Percentiles rank a stretch among this genome's conserved stretches.
Conservation (phyloP, 2,797 vertebrate species). For the Enteromius paludinosus region DNA sequence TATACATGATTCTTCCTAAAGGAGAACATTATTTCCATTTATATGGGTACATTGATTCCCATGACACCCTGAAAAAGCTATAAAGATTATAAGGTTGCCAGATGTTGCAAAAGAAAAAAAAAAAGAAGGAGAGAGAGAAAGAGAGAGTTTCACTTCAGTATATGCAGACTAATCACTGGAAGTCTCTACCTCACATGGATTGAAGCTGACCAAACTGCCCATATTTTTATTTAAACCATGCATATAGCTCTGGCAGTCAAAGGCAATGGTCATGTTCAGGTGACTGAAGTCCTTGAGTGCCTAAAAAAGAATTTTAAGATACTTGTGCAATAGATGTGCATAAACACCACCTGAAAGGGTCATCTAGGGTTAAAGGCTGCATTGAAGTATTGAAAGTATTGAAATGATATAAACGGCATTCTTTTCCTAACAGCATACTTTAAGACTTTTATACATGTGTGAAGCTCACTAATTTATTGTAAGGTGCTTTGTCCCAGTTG, state of each 20-base stretch:
- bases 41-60: slow-evolving; percentile 40
- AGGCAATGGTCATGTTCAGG: slow-evolving; percentile 4
- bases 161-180: slow-evolving; percentile 65
- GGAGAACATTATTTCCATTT: too few species aligned
- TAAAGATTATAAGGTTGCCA: slow-evolving; percentile 40
- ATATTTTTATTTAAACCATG: slow-evolving; percentile 62
- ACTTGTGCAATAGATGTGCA: too few species aligned
- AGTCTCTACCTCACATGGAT: slow-evolving; percentile 65
- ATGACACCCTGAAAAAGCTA: slow-evolving; percentile 55
- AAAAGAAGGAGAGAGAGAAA: neutral
- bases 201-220: slow-evolving; percentile 69
- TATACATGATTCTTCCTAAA: too few species aligned
- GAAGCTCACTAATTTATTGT: too few species aligned
- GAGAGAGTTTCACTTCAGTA: slow-evolving; percentile 72
- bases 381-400: too few species aligned
- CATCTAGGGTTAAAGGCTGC: too few species aligned
- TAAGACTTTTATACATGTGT: too few species aligned
- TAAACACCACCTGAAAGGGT: too few species aligned
- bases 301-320: too few species aligned
- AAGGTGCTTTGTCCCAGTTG: too few species aligned
- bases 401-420: too few species aligned
- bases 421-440: too few species aligned
- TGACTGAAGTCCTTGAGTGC: neutral
- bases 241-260: slow-evolving; percentile 61
- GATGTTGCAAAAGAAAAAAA: neutral